Evolutionary conservation across 2,888 invertebrate species (phyloP), one percentile per base, ranked within the genome.

Genomic region (Cataglyphis livida): DNA sequence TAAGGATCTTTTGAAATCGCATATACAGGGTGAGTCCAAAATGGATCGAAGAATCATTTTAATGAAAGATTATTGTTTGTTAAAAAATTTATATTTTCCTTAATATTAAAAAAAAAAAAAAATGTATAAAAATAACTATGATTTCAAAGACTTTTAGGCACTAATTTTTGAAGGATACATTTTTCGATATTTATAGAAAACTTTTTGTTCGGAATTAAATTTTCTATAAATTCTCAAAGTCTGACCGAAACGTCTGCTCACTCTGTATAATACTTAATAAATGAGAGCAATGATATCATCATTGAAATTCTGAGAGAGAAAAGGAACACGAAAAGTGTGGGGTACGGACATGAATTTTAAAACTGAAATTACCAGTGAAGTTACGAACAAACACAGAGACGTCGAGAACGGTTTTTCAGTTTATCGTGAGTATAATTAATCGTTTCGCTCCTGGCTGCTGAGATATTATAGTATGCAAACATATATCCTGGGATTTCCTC

Each of bases 351-450:
- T n/a, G 25, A 21, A 73, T 73, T 73, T 44, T 79, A 73, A 44
- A 78, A 73, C 28, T 12, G 15, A 44, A 3, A 4, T 44, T 44
- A 44, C 10, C 73, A 35, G 12, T 35, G 18, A 59, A 59, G 51
- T 35, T 28, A 35, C 68, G 41, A 57, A 57, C 57, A 35, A 64
- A 62, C 44, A 48, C 78, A 32, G 28, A 28, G 28, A 44, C 73
- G 74, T 35, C 44, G 59, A 79, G 59, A 25, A 21, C 75, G 76
- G 28, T 44, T 78, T 59, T 78, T 28, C n/a, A 79, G 75, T 73
- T 79, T 74, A 79, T 79, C 74, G 25, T 59, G 32, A 18, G 18
- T 59, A 25, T 59, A 74, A 79, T 79, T 79, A 79, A 79, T 79
- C 12, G 74, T 41, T 59, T 54, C 28, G 71, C 38, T 38, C 54